Evolutionary conservation across 2,113 vertebrate genomes (phyloP), one percentile per base, ranked within the genome.

Genomic region (Menura novaehollandiae): DNA sequence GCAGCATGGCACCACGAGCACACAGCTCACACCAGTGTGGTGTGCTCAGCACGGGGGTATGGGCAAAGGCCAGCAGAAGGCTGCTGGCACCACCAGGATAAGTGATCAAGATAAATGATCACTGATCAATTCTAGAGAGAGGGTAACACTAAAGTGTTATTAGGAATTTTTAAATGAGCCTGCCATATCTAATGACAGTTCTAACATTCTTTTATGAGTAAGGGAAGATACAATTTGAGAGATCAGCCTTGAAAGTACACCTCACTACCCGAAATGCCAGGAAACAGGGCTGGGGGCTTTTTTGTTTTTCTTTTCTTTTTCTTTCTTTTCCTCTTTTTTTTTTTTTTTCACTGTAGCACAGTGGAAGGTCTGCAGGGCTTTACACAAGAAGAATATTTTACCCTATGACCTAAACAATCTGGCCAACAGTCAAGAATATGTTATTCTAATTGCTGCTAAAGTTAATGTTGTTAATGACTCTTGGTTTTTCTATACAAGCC

Each of bases 351-450:
- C 53, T 46, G 53, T 27, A 94, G 85, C 69, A 63, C 60, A 81
- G 64, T 46, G 62, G 44, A 93, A 87, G 39, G 93, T 35, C 81
- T 88, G 37, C 88, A 82, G 74, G 49, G 69, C 82, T 96, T 91
- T 93, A 75, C 71, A 76, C 59, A 58, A 53, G 83, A 87, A 81
- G 37, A 96, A 91, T 92, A 91, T 91, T 97, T 96, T 94, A 94
- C 83, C 78, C 91, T 95, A 93, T 93, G 93, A 94, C 75, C 96
- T 95, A 94, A 96, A 94, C 78, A 78, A 87, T 89, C 88, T 94
- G 88, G 92, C 85, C 90, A 91, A 80, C 81, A 93, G 78, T 96
- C 93, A 96, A 88, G 88, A 96, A 88, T 89, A 96, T 84, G 84
- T 95, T 95, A 92, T 78, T 94, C 74, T 95, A 96, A 94, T 95